Conservation (phyloP, 2,888 invertebrate species). For the Drosophila buzzatii region DNA sequence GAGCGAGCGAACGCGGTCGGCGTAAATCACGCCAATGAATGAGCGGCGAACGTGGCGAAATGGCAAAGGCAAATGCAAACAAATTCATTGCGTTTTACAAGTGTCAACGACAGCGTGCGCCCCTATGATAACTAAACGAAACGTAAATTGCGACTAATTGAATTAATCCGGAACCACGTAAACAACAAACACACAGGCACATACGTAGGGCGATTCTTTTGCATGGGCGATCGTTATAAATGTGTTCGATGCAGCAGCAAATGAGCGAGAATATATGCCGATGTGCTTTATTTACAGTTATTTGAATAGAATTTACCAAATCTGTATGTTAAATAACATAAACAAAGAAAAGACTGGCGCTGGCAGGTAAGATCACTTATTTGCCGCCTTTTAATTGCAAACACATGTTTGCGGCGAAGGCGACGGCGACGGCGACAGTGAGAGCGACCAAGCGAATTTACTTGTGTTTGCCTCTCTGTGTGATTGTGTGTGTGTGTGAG, state of each 20-base stretch:
- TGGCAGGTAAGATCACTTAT: constrained; percentile 18
- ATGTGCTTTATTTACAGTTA: background rate
- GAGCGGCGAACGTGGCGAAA: constrained; percentile 32
- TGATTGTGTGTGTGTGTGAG: constrained; percentile 2
- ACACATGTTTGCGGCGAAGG: constrained; percentile 44
- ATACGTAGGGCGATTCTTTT: constrained; percentile 1
- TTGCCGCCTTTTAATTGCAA: constrained; percentile 60
- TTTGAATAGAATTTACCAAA: background rate
- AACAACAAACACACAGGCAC: constrained; percentile 23
- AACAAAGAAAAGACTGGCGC: background rate
- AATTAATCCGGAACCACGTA: constrained; percentile 59
- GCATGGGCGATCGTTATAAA: constrained; percentile 25
- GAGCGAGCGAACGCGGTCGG: constrained; percentile 12
- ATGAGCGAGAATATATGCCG: background rate
- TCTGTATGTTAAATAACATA: constrained; percentile 4
- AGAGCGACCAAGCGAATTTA: constrained; percentile 27
- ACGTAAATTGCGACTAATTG: constrained; percentile 77
- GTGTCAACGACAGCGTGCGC: constrained; percentile 69
- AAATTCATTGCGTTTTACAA: constrained; percentile 78
- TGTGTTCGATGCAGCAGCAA: constrained; percentile 11
- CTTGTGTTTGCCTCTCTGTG: background rate
- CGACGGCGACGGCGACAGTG: background rate
- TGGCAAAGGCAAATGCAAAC: constrained; percentile 49
- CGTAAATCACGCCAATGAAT: constrained; percentile 66
- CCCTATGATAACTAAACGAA: constrained; percentile 74